Conservation (phyloP, 2,888 invertebrate genomes). For the Scaptomyza parva region DNA sequence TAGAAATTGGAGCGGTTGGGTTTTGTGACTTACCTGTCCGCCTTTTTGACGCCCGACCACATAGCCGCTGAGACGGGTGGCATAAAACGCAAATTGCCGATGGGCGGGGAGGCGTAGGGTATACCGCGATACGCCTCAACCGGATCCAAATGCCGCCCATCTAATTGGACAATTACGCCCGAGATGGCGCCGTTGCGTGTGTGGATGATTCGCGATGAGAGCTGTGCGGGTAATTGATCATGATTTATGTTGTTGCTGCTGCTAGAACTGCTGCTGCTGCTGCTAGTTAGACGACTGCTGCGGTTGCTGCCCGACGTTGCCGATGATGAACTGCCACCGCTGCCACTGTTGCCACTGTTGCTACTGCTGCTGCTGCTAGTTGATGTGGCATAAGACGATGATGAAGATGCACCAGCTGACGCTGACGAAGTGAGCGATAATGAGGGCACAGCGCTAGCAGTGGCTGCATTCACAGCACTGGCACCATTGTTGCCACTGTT, state of each 20-base stretch:
- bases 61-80: slow-evolving; percentile 97
- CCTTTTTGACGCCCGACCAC: slow-evolving; percentile 95
- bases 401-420: slow-evolving; percentile 29
- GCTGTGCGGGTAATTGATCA: slow-evolving; percentile 85
- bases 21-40: slow-evolving; percentile 87
- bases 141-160: slow-evolving; percentile 92
- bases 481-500: slow-evolving; percentile 18
- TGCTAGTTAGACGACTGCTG: slow-evolving; percentile 44
- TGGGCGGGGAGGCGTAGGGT: slow-evolving; percentile 96
- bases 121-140: slow-evolving; percentile 97
- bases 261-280: slow-evolving; percentile 44
- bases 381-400: slow-evolving; percentile 23
- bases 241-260: slow-evolving; percentile 79
- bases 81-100: slow-evolving; percentile 96
- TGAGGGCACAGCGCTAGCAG: slow-evolving; percentile 68
- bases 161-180: slow-evolving; percentile 93
- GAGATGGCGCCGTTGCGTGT: slow-evolving; percentile 95
- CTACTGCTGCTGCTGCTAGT: slow-evolving; percentile 36
- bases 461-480: slow-evolving; percentile 34
- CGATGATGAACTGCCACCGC: slow-evolving; percentile 54
- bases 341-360: slow-evolving; percentile 39
- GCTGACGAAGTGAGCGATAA: slow-evolving; percentile 71
- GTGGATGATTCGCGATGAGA: slow-evolving; percentile 93
- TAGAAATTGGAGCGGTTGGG: slow-evolving; percentile 9
- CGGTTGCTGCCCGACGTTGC: slow-evolving; percentile 37